Base-by-base conservation (phyloP, 2,888 invertebrate species). In the Drosophila kambysellisi region DNA sequence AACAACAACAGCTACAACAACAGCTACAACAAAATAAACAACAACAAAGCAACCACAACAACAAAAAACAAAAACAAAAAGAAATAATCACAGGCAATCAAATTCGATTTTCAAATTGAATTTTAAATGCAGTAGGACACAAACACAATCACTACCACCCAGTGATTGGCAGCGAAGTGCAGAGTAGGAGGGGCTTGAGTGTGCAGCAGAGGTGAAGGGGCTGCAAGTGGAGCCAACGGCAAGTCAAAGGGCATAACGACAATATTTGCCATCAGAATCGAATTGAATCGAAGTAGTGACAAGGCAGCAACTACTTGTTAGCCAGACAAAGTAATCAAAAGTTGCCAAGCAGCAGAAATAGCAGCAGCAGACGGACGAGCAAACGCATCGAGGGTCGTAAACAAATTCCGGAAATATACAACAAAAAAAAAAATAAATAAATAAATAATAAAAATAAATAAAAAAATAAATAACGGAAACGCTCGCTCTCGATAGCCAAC, bases 81-180 rank as follows among this genome's bases (percentile, higher is more conserved):
- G 15, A 41, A 43, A 59, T 66, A 50, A 59, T 52, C 48, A 58
- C 15, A 37, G 54, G 70, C 74, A 80, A 80, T 76, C 76, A 63
- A 79, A 80, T 76, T 76, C 76, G 63, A 80, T 80, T 79, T 68
- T 37, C 62, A 76, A 79, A 79, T 79, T 79, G 76, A 80, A 79
- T 79, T 79, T 80, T 80, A 80, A 80, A 80, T 80, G 76, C 68
- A 74, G 62, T 51, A 46, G 25, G 39, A 46, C 48, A 70, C 56
- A 72, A 20, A 17, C 35, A 51, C 29, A 46, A 46, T 46, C 30
- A 64, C 48, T 46, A 52, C 48, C 53, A 52, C 48, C 53, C 41
- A 41, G 57, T 57, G 30, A 41, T 56, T 56, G 56, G 39, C 35
- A 53, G 35, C 20, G 29, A 39, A 39, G n/a, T 39, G 46, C 46